Base-by-base conservation (phyloP, 1,140 invertebrate species). In the Musca domestica region DNA sequence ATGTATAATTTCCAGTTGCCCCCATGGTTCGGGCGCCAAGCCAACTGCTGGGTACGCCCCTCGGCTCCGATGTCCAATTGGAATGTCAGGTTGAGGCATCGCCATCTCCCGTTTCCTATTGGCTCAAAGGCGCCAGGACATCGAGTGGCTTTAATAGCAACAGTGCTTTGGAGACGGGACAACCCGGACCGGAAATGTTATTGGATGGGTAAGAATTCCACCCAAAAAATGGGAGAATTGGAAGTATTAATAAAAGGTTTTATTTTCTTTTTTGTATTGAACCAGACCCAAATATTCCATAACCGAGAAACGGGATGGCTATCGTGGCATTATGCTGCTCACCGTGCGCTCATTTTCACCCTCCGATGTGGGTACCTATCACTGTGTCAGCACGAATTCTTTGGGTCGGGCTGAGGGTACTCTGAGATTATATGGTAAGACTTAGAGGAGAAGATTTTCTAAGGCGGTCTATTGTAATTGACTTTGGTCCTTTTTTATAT, bases 341-440 rank as follows among this genome's bases (percentile, higher is more conserved):
- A 85, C 89, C 52, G 94, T 97, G 73, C 86, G 89, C 72, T 87
- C 88, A 74, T 93, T 96, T 81, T 87, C 88, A 4, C 83, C 87
- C 72, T 85, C 87, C 20, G 95, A 96, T 82, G 90, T 92, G 73
- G 94, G 94, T 19, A 91, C 91, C 64, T 97, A 96, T 85, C 93
- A 91, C 78, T 96, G 95, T 78, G 90, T 95, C 64, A 93, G 93
- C 65, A 94, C 92, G 68, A 96, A 96, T 82, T 92, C 91, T 14
- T 83, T 96, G 46, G 94, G 94, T 64, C 90, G 87, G 76, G 92
- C 93, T 46, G 92, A 94, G 80, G 92, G 92, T 63, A 92, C 89
- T 6, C 86, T 96, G 69, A 84, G 92, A 73, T 85, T 96, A 49
- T 95, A 95, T 83, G 92, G 94, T 95, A 83, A 90, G 89, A 86